Evolutionary conservation across 2,113 vertebrate genomes (phyloP).

Genomic region (Phasianus colchicus): DNA sequence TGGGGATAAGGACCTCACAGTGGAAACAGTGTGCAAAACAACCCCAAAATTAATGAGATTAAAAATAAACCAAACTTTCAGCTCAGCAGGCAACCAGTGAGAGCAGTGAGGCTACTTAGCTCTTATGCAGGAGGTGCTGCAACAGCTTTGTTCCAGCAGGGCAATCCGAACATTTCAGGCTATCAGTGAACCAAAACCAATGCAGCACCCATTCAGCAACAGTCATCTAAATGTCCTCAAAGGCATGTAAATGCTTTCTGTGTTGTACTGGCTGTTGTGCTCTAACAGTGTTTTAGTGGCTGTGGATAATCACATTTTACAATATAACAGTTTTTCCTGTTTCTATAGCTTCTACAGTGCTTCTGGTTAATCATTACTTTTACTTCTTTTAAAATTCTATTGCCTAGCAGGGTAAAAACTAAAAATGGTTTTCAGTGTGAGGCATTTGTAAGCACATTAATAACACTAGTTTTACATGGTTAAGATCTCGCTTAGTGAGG

Average conservation of each 20-base stretch:
- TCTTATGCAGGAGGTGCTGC: background rate
- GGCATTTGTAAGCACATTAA: background rate
- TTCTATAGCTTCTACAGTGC: background rate
- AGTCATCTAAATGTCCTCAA: background rate
- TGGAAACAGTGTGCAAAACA: background rate
- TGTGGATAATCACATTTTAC: background rate
- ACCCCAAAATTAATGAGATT: background rate
- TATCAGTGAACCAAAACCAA: conserved; percentile 18
- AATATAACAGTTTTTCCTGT: background rate
- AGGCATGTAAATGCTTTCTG: background rate
- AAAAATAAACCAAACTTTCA: background rate
- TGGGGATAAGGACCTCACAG: background rate
- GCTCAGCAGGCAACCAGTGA: conserved; percentile 7
- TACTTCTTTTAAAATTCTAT: background rate
- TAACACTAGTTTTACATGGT: background rate
- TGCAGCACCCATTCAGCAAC: background rate
- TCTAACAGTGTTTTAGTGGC: background rate
- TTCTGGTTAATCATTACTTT: background rate
- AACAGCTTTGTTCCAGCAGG: conserved; percentile 8
- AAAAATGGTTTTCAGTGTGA: background rate
- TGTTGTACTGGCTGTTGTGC: background rate
- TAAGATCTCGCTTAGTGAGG: background rate
- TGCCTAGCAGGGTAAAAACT: background rate
- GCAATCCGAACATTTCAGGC: conserved; percentile 32
- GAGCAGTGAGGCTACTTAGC: background rate